These are phyloP conservation scores for Anser brachyrhynchus DNA, from an alignment of 2,113 vertebrate species.

Conservation along the genomic window DNA sequence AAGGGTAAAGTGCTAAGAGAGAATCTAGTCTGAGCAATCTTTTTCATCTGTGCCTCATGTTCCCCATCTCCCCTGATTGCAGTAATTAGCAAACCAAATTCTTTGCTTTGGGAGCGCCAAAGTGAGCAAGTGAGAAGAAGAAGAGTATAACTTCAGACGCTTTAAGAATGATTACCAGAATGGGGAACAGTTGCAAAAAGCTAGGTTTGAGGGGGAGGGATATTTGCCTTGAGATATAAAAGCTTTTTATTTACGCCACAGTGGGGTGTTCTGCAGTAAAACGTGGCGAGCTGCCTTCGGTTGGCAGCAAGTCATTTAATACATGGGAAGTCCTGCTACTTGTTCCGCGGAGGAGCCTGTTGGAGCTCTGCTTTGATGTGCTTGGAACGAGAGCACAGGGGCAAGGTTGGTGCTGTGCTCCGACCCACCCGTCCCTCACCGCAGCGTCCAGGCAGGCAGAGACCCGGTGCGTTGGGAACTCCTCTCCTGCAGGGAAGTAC, in stretches of 20 bases:
- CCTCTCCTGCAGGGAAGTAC: not conserved
- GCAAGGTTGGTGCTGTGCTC: not conserved
- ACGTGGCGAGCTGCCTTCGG: not conserved
- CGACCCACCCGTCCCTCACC: fast-evolving
- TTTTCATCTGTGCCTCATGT: conserved; percentile 38
- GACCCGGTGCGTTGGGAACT: fast-evolving
- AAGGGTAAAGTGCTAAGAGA: conserved; percentile 24
- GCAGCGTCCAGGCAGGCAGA: no score
- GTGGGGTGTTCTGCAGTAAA: not conserved
- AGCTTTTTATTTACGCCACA: not conserved
- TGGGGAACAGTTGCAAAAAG: not conserved
- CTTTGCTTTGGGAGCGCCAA: conserved; percentile 10
- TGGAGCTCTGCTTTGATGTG: not conserved
- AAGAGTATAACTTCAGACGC: not conserved
- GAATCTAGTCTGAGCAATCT: not conserved
- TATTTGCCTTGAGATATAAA: not conserved
- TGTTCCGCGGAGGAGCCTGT: not conserved
- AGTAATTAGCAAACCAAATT: conserved; percentile 57
- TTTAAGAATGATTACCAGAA: not conserved
- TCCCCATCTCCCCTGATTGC: conserved; percentile 26
- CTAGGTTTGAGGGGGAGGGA: not conserved
- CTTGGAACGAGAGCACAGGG: not conserved
- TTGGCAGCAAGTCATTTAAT: not conserved
- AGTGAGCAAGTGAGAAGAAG: not conserved
- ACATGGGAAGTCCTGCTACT: not conserved